phyloP scores from a whole-genome alignment of 2,113 vertebrate species.

The Regulus satrapa region DNA sequence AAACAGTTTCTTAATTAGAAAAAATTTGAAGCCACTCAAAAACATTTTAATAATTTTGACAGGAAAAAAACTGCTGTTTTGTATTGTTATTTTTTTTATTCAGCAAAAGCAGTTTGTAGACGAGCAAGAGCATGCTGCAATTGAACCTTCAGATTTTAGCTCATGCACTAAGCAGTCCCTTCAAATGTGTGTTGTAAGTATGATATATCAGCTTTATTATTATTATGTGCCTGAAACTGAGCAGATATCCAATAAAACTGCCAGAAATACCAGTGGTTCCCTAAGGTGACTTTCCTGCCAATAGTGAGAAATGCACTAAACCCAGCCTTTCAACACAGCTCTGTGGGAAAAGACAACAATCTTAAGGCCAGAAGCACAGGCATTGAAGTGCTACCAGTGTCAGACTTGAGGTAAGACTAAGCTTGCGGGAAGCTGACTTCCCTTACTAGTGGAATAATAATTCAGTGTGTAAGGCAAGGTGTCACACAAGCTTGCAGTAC shows the following conservation, averaged over 20 bases:
- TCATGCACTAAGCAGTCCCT: neutral
- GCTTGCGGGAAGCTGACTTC: neutral
- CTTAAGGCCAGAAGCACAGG: neutral
- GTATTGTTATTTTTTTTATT: neutral
- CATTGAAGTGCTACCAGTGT: neutral
- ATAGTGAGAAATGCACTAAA: neutral
- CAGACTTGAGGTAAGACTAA: neutral
- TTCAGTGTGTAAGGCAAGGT: neutral
- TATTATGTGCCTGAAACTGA: neutral
- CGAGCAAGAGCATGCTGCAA: fast-evolving
- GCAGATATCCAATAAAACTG: neutral
- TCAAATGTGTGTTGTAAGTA: neutral
- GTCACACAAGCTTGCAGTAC: neutral
- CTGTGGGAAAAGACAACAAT: neutral
- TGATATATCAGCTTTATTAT: neutral
- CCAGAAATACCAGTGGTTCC: neutral
- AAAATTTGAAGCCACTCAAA: neutral
- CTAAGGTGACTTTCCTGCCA: neutral
- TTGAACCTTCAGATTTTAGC: neutral
- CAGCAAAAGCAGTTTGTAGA: neutral
- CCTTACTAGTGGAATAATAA: neutral
- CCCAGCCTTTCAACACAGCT: neutral
- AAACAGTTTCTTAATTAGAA: neutral
- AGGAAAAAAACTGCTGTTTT: neutral
- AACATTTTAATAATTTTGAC: neutral